Evolutionary conservation across 1,140 invertebrate genomes (phyloP).

Genomic region (Galendromus occidentalis): DNA sequence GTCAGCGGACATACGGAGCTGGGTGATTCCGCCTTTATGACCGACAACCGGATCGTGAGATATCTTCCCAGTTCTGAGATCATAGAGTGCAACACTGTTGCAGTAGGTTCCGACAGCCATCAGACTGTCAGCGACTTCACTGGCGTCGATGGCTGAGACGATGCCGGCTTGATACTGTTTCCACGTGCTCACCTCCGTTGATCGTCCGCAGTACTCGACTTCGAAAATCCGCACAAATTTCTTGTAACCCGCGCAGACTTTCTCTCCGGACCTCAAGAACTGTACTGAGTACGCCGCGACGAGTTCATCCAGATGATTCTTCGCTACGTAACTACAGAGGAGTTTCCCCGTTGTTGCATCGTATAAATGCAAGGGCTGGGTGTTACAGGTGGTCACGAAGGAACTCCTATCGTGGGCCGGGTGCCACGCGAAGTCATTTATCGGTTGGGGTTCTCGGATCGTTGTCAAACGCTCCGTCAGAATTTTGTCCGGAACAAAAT

Average conservation of each 20-base stretch:
- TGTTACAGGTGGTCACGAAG: constrained; percentile 1
- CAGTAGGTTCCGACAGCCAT: constrained; percentile 1
- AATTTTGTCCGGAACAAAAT: background rate
- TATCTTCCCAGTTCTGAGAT: background rate
- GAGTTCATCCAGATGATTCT: background rate
- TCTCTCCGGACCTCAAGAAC: background rate
- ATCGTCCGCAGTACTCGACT: background rate
- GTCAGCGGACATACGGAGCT: background rate
- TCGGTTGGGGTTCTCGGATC: background rate
- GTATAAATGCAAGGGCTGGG: background rate
- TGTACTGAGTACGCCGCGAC: background rate
- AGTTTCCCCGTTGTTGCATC: background rate
- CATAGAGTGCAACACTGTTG: background rate
- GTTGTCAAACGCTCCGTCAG: background rate
- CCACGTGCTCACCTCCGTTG: background rate
- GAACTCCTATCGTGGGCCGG: background rate
- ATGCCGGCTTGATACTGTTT: constrained; percentile 1
- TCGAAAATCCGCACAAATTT: background rate
- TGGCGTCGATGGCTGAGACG: background rate
- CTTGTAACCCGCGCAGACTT: background rate
- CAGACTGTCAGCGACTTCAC: background rate
- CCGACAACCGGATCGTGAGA: background rate
- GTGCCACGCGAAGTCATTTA: constrained; percentile 5
- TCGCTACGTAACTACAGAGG: constrained; percentile 3
- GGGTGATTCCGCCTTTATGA: background rate